Evolutionary conservation across 2,113 vertebrate species (phyloP).

Genomic region (Genyomyrus donnyi): DNA sequence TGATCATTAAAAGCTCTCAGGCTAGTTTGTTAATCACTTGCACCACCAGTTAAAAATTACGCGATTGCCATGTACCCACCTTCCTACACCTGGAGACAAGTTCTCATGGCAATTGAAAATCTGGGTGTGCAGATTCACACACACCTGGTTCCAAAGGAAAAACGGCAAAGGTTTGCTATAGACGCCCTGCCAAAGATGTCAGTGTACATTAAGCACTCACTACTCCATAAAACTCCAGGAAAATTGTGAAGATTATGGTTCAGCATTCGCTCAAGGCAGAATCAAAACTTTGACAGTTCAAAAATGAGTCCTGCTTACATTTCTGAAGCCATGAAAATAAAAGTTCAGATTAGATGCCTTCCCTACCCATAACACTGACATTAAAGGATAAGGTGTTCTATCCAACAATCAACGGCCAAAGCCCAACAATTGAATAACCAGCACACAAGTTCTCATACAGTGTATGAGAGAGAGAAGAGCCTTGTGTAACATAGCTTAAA

Average conservation of each 20-base stretch:
- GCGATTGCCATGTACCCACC: neutral
- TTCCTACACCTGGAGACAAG: neutral
- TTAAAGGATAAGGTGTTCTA: neutral
- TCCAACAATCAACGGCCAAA: neutral
- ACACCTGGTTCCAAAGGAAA: neutral
- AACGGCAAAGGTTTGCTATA: neutral
- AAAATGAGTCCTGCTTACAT: neutral
- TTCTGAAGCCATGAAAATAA: neutral
- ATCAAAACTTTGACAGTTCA: neutral
- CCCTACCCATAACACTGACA: neutral
- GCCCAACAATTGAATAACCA: neutral
- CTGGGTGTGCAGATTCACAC: neutral
- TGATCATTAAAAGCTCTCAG: neutral
- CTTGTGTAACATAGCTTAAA: slow-evolving; percentile 26
- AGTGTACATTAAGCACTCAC: neutral
- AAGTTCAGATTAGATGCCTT: neutral
- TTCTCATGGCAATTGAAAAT: neutral
- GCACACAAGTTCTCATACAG: neutral
- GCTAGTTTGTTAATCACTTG: neutral
- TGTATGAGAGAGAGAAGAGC: neutral
- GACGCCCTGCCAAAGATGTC: neutral
- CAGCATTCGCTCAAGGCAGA: neutral
- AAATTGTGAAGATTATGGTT: neutral
- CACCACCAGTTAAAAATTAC: neutral
- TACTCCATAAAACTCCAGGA: neutral